Evolutionary conservation across 2,797 vertebrate species (phyloP).

Genomic region (Xiphophorus birchmanni): DNA sequence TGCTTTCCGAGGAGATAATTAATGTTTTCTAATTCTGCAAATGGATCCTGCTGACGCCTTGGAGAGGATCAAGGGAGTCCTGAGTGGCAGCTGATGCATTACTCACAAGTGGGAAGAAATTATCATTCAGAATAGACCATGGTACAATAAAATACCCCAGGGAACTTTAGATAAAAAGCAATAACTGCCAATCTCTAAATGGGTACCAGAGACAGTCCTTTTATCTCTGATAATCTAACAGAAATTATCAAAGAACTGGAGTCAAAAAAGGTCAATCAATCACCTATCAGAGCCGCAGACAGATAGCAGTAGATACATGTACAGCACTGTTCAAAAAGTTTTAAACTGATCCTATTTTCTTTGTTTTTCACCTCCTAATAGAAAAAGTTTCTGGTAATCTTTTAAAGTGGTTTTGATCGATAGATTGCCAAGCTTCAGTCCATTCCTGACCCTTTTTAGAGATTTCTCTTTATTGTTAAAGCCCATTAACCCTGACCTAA

Average conservation of each 20-base stretch:
- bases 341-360: neutral
- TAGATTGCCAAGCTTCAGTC: neutral
- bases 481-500: neutral
- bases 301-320: neutral
- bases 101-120: slow-evolving; percentile 35
- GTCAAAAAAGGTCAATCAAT: neutral
- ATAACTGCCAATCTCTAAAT: neutral
- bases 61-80: slow-evolving; percentile 29
- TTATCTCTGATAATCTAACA: slow-evolving; percentile 8
- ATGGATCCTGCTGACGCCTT: slow-evolving; percentile 51
- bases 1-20: slow-evolving; percentile 67
- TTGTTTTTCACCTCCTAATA: neutral
- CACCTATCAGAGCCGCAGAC: neutral
- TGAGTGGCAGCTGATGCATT: slow-evolving; percentile 57
- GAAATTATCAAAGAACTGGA: slow-evolving; percentile 27
- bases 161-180: slow-evolving; percentile 7
- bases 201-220: slow-evolving; percentile 7
- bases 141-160: slow-evolving; percentile 40
- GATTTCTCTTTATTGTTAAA: neutral
- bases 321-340: neutral
- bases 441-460: neutral
- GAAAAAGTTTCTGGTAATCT: neutral
- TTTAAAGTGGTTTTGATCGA: neutral
- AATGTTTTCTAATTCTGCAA: slow-evolving; percentile 73
- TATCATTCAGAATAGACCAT: slow-evolving; percentile 25